phyloP scores from a whole-genome alignment of 2,888 invertebrate species.

The Bimastos eiseni region DNA sequence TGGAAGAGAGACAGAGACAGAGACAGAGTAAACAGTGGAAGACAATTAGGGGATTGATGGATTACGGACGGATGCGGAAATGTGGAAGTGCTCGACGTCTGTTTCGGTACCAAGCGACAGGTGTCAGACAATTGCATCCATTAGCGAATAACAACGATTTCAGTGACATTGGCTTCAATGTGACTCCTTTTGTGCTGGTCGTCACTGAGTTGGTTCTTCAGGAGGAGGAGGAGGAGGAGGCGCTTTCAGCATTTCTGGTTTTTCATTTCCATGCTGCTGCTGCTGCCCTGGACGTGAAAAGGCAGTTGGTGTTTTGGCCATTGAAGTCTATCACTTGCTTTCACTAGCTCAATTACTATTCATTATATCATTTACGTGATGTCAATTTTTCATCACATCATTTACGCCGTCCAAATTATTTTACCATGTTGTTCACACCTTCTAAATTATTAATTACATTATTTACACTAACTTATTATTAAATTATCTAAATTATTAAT shows the following conservation, averaged over 20 bases:
- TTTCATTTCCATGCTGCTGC: not conserved
- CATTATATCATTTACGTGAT: not conserved
- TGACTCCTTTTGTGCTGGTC: not conserved
- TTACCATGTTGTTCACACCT: too few species aligned
- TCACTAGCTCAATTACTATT: not conserved
- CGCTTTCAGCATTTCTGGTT: not conserved
- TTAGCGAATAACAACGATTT: not conserved
- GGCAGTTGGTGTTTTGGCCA: not conserved
- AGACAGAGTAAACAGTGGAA: not conserved
- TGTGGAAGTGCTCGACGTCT: not conserved
- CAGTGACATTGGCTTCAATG: not conserved
- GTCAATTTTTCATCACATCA: not conserved
- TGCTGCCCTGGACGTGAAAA: not conserved
- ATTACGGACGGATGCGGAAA: not conserved
- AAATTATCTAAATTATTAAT: too few species aligned
- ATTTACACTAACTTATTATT: too few species aligned
- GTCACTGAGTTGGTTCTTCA: not conserved
- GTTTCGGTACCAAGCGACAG: not conserved
- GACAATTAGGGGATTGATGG: not conserved
- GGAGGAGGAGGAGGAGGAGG: too few species aligned
- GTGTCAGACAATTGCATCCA: constrained; percentile 2
- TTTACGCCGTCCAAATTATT: too few species aligned
- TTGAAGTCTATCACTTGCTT: not conserved
- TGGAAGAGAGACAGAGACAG: too few species aligned
- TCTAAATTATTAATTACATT: too few species aligned